Evolutionary conservation across 2,797 vertebrate genomes (phyloP).

Genomic region (Cyprinella venusta): DNA sequence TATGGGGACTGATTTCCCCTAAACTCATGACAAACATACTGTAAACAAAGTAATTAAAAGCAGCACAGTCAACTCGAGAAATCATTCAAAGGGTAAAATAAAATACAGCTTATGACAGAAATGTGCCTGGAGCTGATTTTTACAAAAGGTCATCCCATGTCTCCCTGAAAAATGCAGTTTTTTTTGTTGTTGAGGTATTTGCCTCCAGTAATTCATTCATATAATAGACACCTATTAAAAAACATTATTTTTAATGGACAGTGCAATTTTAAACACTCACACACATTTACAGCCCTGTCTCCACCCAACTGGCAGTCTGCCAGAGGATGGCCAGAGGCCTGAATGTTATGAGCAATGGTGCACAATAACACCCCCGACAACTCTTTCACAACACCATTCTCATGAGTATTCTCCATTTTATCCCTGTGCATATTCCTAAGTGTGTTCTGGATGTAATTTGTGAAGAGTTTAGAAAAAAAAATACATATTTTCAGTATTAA

Average conservation of each 20-base stretch:
- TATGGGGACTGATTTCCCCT: neutral
- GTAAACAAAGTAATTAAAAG: constrained; percentile 4
- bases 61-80: constrained; percentile 61
- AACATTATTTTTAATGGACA: neutral
- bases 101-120: constrained; percentile 61
- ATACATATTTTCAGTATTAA: neutral
- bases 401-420: constrained; percentile 28
- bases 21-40: neutral
- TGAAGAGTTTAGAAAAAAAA: neutral
- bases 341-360: constrained; percentile 47
- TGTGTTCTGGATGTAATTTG: neutral
- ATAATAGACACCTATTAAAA: constrained; percentile 53
- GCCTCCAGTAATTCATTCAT: constrained; percentile 43
- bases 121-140: constrained; percentile 57
- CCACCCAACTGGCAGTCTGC: constrained; percentile 40
- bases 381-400: constrained; percentile 39
- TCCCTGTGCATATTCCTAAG: neutral
- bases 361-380: constrained; percentile 39
- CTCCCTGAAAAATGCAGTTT: constrained; percentile 38
- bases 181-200: constrained; percentile 40
- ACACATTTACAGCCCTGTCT: constrained; percentile 24
- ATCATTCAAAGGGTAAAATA: constrained; percentile 59
- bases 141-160: constrained; percentile 51
- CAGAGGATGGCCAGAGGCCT: constrained; percentile 53
- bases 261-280: constrained; percentile 23